Evolutionary conservation across 1,140 invertebrate genomes (phyloP).

Genomic region (Caenorhabditis latens): DNA sequence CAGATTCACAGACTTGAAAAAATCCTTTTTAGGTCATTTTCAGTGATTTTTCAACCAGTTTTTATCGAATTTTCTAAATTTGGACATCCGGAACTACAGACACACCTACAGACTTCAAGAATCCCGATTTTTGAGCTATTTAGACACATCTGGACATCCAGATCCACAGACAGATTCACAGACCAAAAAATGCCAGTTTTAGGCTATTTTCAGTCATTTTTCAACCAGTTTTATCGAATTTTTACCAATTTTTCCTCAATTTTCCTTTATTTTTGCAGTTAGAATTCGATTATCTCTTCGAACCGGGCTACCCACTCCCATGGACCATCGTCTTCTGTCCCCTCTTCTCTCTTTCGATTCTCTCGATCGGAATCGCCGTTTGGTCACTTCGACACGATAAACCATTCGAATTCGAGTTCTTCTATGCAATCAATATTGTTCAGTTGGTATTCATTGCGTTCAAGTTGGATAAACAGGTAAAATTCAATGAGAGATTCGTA

Average conservation of each 20-base stretch:
- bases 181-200: too few relatives aligned
- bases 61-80: slow-evolving; percentile 2
- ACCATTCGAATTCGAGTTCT: slow-evolving; percentile 94
- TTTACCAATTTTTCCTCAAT: not conserved
- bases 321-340: slow-evolving; percentile 97
- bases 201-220: too few relatives aligned
- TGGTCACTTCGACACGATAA: slow-evolving; percentile 98
- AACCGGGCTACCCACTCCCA: slow-evolving; percentile 67
- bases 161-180: too few relatives aligned
- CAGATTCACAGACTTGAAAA: too few relatives aligned
- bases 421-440: slow-evolving; percentile 94
- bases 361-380: slow-evolving; percentile 94
- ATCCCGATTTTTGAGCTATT: too few relatives aligned
- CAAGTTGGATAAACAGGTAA: slow-evolving; percentile 84
- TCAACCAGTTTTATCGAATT: not conserved
- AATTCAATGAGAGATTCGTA: too few relatives aligned
- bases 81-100: too few relatives aligned
- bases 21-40: too few relatives aligned
- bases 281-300: slow-evolving; percentile 61
- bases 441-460: slow-evolving; percentile 96
- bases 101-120: too few relatives aligned
- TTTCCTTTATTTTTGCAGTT: slow-evolving; percentile 35
- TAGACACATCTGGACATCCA: too few relatives aligned
- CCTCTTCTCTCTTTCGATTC: slow-evolving; percentile 92
- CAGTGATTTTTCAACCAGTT: too few relatives aligned